Conservation (phyloP, 2,888 invertebrate species). For the Bugulina stolonifera region DNA sequence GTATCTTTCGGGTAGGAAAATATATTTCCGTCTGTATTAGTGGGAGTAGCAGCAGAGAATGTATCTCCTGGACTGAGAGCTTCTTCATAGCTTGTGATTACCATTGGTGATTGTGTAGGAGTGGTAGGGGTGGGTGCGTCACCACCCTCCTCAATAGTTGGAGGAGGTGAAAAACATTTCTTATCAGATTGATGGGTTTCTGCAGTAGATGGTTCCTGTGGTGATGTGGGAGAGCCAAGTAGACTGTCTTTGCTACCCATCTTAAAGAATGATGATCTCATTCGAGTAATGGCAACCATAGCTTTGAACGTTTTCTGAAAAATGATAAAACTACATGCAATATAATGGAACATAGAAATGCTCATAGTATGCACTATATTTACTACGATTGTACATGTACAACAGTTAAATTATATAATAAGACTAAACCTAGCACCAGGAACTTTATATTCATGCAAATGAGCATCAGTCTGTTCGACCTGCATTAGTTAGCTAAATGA, state of each 20-base stretch:
- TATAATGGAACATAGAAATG: too few relatives aligned
- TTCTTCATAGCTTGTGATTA: background rate
- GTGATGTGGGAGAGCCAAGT: background rate
- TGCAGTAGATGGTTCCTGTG: background rate
- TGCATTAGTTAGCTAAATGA: too few relatives aligned
- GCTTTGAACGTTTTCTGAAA: slow-evolving; percentile 76
- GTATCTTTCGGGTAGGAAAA: background rate
- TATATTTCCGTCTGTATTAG: background rate
- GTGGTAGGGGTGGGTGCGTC: background rate
- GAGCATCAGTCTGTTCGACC: too few relatives aligned
- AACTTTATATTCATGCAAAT: too few relatives aligned
- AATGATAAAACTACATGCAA: slow-evolving; percentile 32
- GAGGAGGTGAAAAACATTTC: background rate
- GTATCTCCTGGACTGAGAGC: slow-evolving; percentile 1
- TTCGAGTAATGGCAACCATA: slow-evolving; percentile 74
- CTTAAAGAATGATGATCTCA: slow-evolving; percentile 53
- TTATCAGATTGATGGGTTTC: background rate
- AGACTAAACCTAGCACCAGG: too few relatives aligned
- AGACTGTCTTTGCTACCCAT: background rate
- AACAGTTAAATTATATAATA: too few relatives aligned
- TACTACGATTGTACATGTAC: too few relatives aligned
- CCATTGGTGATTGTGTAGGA: slow-evolving; percentile 3
- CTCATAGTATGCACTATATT: too few relatives aligned
- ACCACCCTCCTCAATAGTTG: background rate
- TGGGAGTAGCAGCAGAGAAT: slow-evolving; percentile 28